phyloP scores from a whole-genome alignment of 2,797 vertebrate genomes.

The Neomorphus geoffroyi region DNA sequence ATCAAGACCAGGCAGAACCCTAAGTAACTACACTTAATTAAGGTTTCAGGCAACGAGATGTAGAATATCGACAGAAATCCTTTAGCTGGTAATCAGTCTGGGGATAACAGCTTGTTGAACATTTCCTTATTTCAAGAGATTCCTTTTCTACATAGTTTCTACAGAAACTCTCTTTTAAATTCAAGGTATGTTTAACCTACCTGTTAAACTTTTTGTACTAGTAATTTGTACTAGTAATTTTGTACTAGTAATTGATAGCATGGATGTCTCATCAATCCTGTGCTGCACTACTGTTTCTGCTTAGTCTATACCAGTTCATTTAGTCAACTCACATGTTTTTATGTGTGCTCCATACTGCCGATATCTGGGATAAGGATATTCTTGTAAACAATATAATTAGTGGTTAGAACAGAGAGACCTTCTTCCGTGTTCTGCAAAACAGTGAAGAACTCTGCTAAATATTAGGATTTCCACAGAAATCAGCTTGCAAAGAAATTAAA shows the following conservation, averaged over 20 bases:
- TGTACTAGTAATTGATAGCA: not conserved
- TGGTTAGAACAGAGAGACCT: too few relatives aligned
- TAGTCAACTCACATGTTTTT: not conserved
- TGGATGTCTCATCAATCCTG: not conserved
- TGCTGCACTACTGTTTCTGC: not conserved
- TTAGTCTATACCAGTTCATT: not conserved
- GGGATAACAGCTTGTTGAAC: not conserved
- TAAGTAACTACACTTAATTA: not conserved
- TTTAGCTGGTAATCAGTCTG: not conserved
- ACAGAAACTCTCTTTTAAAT: not conserved
- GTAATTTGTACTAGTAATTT: too few relatives aligned
- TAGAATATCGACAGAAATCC: not conserved
- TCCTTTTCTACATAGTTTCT: not conserved
- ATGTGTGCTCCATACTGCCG: not conserved
- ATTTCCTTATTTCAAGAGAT: not conserved
- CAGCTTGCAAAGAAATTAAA: not conserved
- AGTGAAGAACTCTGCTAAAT: too few relatives aligned
- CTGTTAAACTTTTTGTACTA: not conserved
- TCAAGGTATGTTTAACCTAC: not conserved
- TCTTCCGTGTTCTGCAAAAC: too few relatives aligned
- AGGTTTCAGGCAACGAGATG: not conserved
- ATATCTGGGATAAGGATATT: constrained; percentile 10
- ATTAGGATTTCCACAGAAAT: constrained; percentile 3
- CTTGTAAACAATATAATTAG: not conserved
- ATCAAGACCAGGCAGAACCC: not conserved